Percentiles rank a stretch among this genome's conserved stretches.
Conservation (phyloP, 2,797 vertebrate genomes). For the Anomalospiza imberbis region DNA sequence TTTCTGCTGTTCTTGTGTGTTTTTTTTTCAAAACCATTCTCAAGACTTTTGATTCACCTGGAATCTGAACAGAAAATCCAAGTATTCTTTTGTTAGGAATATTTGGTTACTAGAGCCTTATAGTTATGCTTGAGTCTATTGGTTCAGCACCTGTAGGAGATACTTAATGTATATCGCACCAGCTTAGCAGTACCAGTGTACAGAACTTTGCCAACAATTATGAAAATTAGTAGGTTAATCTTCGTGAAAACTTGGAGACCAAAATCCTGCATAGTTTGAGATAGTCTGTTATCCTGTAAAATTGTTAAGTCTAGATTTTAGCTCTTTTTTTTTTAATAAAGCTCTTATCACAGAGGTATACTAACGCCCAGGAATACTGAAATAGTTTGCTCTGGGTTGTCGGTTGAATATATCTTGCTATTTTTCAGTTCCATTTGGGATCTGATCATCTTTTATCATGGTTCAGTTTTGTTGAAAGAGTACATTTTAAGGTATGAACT, state of each 20-base stretch:
- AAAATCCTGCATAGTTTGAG: neutral
- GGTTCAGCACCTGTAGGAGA: neutral
- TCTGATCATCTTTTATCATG: neutral
- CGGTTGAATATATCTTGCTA: neutral
- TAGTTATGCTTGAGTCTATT: neutral
- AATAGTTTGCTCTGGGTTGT: neutral
- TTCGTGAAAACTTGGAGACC: neutral
- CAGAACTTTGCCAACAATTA: neutral
- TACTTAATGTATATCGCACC: fast-evolving
- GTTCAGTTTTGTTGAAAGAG: constrained; percentile 2
- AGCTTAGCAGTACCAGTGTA: neutral
- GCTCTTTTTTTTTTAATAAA: neutral
- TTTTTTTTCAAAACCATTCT: neutral
- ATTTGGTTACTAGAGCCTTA: neutral
- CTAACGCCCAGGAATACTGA: neutral
- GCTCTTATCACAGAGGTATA: neutral
- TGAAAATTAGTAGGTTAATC: neutral
- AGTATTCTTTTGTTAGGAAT: neutral
- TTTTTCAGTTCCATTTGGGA: neutral
- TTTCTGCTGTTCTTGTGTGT: neutral
- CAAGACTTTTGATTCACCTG: neutral
- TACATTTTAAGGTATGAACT: neutral
- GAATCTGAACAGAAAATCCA: neutral
- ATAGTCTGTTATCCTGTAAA: neutral
- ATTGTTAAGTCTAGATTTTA: neutral